Percentiles rank a stretch among this genome's conserved stretches.
phyloP scores from a whole-genome alignment of 1,140 invertebrate genomes.

The Drosophila ananassae region DNA sequence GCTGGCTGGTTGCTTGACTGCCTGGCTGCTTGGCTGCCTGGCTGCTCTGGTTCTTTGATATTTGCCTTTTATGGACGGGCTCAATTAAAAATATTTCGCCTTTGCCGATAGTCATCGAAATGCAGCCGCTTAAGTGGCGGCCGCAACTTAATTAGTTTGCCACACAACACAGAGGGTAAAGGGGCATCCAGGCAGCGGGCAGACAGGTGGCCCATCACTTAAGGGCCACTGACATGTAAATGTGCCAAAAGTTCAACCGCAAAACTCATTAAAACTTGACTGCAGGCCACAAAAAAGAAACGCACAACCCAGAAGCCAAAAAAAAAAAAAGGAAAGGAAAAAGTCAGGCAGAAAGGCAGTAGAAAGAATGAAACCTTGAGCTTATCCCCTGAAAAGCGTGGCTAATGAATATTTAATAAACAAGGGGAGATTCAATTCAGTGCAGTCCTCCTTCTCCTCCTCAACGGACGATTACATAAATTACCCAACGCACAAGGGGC shows the following conservation, averaged over 20 bases:
- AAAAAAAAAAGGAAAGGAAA: conserved; percentile 14
- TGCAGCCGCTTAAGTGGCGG: conserved; percentile 50
- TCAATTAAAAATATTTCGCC: conserved; percentile 76
- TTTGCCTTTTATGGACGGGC: conserved; percentile 61
- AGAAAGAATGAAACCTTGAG: conserved; percentile 1
- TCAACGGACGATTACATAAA: conserved; percentile 76
- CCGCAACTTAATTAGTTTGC: conserved; percentile 70
- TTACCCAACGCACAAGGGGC: conserved; percentile 52
- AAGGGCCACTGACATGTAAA: conserved; percentile 77
- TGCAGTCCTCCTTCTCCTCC: conserved; percentile 36
- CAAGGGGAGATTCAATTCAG: conserved; percentile 63
- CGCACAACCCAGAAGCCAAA: conserved; percentile 35
- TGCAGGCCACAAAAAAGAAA: conserved; percentile 44
- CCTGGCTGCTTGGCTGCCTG: conserved; percentile 10
- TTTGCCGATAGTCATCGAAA: conserved; percentile 55
- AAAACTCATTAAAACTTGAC: conserved; percentile 61
- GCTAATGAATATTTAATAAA: conserved; percentile 82
- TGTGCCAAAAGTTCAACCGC: conserved; percentile 79
- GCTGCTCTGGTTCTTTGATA: conserved; percentile 56
- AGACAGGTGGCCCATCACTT: conserved; percentile 74
- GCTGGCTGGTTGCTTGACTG: conserved; percentile 9
- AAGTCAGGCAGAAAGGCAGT: conserved; percentile 2
- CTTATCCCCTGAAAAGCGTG: conserved; percentile 43
- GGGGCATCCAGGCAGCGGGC: not conserved
- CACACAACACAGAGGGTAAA: conserved; percentile 22